These are phyloP conservation scores for Scaptomyza flava DNA, from an alignment of 2,888 invertebrate genomes.

Conservation along the genomic window DNA sequence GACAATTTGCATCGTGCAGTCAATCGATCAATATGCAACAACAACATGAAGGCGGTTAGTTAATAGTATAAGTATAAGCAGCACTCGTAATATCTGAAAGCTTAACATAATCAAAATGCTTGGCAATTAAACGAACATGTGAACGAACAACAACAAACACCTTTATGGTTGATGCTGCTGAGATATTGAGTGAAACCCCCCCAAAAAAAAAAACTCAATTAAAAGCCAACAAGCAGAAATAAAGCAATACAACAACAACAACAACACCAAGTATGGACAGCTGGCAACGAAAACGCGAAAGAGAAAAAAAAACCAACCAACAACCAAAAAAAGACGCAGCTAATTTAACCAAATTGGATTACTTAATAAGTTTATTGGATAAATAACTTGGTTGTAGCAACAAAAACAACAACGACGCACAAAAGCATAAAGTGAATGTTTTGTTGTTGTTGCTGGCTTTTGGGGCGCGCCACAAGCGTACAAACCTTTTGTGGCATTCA, in stretches of 20 bases:
- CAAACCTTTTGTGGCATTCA: constrained; percentile 75
- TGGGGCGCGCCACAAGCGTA: constrained; percentile 70
- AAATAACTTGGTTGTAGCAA: constrained; percentile 60
- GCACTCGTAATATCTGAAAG: constrained; percentile 36
- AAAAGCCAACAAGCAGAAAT: constrained; percentile 51
- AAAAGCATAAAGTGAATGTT: constrained; percentile 62
- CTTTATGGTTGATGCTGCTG: constrained; percentile 24
- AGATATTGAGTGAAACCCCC: constrained; percentile 17
- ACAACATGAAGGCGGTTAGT: constrained; percentile 58
- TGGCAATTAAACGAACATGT: constrained; percentile 60
- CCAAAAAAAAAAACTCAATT: constrained; percentile 61
- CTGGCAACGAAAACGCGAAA: constrained; percentile 21
- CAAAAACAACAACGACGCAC: constrained; percentile 47
- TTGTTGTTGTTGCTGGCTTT: constrained; percentile 45
- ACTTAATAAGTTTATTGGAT: constrained; percentile 82
- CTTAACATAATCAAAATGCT: constrained; percentile 44
- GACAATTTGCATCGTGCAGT: constrained; percentile 73
- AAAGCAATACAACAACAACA: constrained; percentile 17
- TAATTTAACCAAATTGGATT: constrained; percentile 83
- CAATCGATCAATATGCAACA: constrained; percentile 65
- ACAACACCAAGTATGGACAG: constrained; percentile 28
- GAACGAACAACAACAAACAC: constrained; percentile 38
- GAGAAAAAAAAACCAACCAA: constrained; percentile 9
- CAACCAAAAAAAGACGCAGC: constrained; percentile 64
- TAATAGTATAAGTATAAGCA: constrained; percentile 58